Conservation (phyloP, 2,888 invertebrate genomes). For the Lingula anatina region DNA sequence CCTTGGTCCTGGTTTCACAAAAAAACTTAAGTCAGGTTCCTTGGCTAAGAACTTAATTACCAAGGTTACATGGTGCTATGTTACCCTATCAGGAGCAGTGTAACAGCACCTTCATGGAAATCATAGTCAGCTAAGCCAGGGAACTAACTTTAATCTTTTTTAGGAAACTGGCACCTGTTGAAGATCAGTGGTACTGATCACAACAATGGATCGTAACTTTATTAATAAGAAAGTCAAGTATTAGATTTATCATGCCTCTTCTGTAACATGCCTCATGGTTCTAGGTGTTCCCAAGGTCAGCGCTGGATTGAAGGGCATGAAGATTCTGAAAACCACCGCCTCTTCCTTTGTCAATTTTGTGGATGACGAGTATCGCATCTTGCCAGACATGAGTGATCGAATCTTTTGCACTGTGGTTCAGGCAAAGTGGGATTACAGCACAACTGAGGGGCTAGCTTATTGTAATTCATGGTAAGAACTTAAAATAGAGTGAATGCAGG, state of each 20-base stretch:
- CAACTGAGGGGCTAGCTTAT: constrained; percentile 63
- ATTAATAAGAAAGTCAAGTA: neutral
- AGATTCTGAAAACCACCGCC: constrained; percentile 75
- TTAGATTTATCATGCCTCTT: neutral
- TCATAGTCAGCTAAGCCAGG: no score
- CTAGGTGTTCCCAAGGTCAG: constrained; percentile 53
- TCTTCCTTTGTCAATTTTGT: constrained; percentile 76
- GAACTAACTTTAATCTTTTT: no score
- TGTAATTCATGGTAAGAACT: constrained; percentile 65
- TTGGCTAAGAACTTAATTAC: no score
- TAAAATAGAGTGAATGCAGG: neutral
- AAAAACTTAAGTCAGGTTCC: no score
- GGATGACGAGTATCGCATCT: constrained; percentile 71
- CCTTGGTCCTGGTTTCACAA: no score
- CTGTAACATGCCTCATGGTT: no score
- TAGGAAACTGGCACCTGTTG: no score
- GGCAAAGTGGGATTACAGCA: constrained; percentile 70
- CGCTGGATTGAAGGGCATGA: constrained; percentile 66
- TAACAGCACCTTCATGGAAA: no score
- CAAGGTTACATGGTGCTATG: no score
- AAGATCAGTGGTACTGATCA: no score
- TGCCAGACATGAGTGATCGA: constrained; percentile 70
- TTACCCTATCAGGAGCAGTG: no score
- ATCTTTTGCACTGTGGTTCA: constrained; percentile 74
- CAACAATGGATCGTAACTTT: constrained; percentile 26